Conservation (phyloP, 64 coral and sea anemone genomes). For the Stichodactyla mertensii region DNA sequence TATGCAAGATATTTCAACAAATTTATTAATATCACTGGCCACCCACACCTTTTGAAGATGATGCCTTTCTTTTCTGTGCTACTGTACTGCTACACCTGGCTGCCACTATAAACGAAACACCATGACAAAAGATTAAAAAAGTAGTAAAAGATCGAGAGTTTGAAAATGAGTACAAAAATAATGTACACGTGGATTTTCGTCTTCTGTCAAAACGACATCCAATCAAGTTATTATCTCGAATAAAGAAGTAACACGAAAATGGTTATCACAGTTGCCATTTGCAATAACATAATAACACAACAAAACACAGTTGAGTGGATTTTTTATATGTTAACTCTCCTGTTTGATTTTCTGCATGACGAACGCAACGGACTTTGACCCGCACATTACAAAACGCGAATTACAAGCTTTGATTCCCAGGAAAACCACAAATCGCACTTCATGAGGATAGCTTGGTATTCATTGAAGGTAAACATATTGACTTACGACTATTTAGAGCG, state of each 20-base stretch:
- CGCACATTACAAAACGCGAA: neutral
- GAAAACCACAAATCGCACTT: neutral
- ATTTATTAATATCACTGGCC: too few species aligned
- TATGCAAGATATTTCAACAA: too few species aligned
- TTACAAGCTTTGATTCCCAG: neutral
- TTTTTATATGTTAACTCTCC: neutral
- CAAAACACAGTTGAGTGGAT: neutral
- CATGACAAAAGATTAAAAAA: neutral
- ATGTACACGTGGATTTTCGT: neutral
- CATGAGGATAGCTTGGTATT: neutral
- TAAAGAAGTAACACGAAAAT: neutral
- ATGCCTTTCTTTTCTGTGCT: slow-evolving; percentile 45
- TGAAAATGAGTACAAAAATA: neutral
- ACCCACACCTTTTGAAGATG: slow-evolving; percentile 22
- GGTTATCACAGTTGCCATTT: neutral
- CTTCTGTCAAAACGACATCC: neutral
- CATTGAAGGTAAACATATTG: neutral
- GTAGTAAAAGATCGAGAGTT: too few species aligned
- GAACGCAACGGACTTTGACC: neutral
- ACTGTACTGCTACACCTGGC: slow-evolving; percentile 50
- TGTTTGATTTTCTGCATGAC: neutral
- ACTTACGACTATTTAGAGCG: slow-evolving; percentile 29
- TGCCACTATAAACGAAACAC: slow-evolving; percentile 13
- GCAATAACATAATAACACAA: neutral
- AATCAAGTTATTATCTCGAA: neutral